Conservation (phyloP, 2,797 vertebrate species). For the Dendrocincla fuliginosa region DNA sequence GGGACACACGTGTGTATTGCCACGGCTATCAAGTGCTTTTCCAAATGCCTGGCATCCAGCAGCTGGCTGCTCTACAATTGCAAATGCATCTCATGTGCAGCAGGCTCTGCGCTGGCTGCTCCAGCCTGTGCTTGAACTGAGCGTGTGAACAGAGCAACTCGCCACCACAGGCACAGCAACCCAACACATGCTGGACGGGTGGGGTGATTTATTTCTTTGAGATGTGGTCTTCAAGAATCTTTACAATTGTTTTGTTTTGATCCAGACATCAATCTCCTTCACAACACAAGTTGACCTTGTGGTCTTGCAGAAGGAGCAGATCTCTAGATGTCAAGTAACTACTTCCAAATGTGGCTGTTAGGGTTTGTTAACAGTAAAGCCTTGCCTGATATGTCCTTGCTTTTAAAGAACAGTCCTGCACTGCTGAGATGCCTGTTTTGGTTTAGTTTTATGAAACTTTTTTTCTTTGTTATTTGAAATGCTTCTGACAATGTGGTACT, state of each 20-base stretch:
- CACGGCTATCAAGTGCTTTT: neutral
- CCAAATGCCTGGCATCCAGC: neutral
- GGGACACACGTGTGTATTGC: neutral
- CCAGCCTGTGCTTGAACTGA: neutral
- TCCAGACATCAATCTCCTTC: neutral
- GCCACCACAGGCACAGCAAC: neutral
- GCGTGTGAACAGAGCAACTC: neutral
- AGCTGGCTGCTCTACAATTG: conserved; percentile 16
- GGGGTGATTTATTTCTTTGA: neutral
- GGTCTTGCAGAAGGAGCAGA: neutral
- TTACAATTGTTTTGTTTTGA: neutral
- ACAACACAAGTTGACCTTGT: conserved; percentile 19
- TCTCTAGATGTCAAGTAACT: conserved; percentile 12
- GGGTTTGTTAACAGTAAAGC: neutral
- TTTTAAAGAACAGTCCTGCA: neutral
- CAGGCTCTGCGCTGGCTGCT: neutral
- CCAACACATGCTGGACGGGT: accelerated
- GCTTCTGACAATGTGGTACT: neutral
- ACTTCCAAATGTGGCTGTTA: neutral
- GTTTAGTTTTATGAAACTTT: neutral
- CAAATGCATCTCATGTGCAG: neutral
- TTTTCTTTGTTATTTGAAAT: neutral
- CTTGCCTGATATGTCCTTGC: neutral
- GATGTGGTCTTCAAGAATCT: neutral
- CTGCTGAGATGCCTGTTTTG: neutral